phyloP scores from a whole-genome alignment of 2,888 invertebrate genomes.

The Cantharis flavilabris region DNA sequence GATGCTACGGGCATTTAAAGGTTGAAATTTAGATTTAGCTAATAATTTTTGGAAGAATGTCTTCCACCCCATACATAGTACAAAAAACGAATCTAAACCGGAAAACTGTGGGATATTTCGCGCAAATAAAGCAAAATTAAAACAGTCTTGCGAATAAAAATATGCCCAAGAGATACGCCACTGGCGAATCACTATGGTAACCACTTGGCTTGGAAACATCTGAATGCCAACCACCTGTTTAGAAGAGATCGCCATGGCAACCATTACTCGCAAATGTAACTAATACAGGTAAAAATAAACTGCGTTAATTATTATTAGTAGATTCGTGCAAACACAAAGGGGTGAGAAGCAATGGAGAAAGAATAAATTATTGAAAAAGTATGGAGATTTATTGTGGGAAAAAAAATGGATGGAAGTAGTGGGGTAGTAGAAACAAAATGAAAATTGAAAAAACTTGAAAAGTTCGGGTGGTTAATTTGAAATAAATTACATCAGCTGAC shows the following conservation, averaged over 20 bases:
- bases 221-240: slow-evolving; percentile 3
- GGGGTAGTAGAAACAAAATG: not conserved
- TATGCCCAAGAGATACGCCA: not conserved
- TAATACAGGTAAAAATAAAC: not conserved
- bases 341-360: not conserved
- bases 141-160: no score
- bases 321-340: not conserved
- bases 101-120: no score
- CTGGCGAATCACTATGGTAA: not conserved
- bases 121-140: no score
- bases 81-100: no score
- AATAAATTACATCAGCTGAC: slow-evolving; percentile 40
- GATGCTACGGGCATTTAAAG: no score
- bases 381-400: not conserved
- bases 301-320: not conserved
- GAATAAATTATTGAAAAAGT: not conserved
- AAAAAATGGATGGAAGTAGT: not conserved
- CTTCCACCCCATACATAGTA: no score
- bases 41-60: no score
- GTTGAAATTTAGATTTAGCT: no score
- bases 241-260: not conserved
- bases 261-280: not conserved
- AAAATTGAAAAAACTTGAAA: not conserved
- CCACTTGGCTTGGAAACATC: not conserved
- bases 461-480: not conserved